These are phyloP conservation scores for Panorpa germanica DNA, from an alignment of 2,888 invertebrate genomes.

Conservation along the genomic window DNA sequence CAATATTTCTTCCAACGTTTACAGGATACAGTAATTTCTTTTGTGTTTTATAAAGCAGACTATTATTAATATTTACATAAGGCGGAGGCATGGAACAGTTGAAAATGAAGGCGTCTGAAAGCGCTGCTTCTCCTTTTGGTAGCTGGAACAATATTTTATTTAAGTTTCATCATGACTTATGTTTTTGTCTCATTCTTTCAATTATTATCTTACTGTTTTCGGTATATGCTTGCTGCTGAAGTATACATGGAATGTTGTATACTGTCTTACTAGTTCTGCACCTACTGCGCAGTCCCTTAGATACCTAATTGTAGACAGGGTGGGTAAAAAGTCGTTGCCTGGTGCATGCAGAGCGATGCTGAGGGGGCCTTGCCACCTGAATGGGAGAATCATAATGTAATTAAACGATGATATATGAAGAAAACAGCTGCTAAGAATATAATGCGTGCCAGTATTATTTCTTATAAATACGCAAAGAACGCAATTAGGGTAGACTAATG, in stretches of 20 bases:
- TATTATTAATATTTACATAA: slow-evolving; percentile 40
- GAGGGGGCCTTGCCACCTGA: slow-evolving; percentile 69
- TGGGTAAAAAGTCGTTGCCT: slow-evolving; percentile 59
- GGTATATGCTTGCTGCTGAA: slow-evolving; percentile 78
- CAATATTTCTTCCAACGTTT: slow-evolving; percentile 80
- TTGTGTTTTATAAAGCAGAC: slow-evolving; percentile 55
- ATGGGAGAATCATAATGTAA: slow-evolving; percentile 8
- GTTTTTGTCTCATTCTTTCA: slow-evolving; percentile 2
- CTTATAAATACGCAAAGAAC: too few relatives aligned
- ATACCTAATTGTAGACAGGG: slow-evolving; percentile 63
- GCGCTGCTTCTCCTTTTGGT: slow-evolving; percentile 40
- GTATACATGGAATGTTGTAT: slow-evolving; percentile 77
- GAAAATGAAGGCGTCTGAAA: too few relatives aligned
- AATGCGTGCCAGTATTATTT: too few relatives aligned
- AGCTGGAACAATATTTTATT: slow-evolving; percentile 30
- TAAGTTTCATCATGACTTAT: neutral
- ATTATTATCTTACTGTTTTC: slow-evolving; percentile 28
- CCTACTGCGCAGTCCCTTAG: slow-evolving; percentile 54
- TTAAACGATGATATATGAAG: too few relatives aligned
- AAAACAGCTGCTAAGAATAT: too few relatives aligned
- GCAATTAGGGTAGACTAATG: too few relatives aligned
- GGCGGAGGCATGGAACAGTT: slow-evolving; percentile 57
- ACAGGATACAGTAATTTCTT: slow-evolving; percentile 76
- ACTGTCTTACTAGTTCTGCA: slow-evolving; percentile 47
- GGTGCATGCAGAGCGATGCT: slow-evolving; percentile 79